These are phyloP conservation scores for Cephus runcator DNA, from an alignment of 2,888 invertebrate species.

Conservation along the genomic window DNA sequence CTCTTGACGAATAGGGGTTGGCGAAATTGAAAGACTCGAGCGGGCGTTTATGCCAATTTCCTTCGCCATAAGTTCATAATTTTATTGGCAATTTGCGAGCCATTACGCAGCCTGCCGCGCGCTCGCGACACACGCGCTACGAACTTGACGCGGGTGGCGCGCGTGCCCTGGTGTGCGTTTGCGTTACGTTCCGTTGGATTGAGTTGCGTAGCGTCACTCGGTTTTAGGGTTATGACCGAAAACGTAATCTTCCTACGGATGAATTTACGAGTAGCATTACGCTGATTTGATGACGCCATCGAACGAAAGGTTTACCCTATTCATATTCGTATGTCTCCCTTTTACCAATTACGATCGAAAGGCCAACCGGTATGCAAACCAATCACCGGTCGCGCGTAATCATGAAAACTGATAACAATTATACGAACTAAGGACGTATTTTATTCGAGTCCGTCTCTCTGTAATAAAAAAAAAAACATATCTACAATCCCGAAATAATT, in stretches of 20 bases:
- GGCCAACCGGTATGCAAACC: not conserved
- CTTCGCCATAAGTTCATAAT: constrained; percentile 57
- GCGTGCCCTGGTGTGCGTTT: not conserved
- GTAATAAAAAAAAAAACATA: not conserved
- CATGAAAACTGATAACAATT: not conserved
- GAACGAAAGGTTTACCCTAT: not conserved
- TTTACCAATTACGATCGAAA: not conserved
- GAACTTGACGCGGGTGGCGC: not conserved
- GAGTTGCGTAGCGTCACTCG: constrained; percentile 26
- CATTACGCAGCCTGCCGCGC: constrained; percentile 37
- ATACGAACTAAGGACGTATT: not conserved
- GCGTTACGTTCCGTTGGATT: not conserved
- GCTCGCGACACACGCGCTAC: constrained; percentile 7
- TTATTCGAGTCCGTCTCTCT: not conserved
- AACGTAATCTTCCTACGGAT: constrained; percentile 46
- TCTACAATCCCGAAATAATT: not conserved
- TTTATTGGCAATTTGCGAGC: constrained; percentile 61
- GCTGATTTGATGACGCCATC: constrained; percentile 43
- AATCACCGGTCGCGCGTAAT: not conserved
- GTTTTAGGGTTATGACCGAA: constrained; percentile 45
- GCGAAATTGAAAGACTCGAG: constrained; percentile 60
- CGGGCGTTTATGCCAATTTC: constrained; percentile 60
- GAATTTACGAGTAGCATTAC: constrained; percentile 47
- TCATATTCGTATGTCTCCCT: not conserved
- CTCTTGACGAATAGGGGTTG: constrained; percentile 28